Percentiles rank a stretch among this genome's conserved stretches.
phyloP scores from a whole-genome alignment of 2,113 vertebrate genomes.

The Mystacornis crossleyi region DNA sequence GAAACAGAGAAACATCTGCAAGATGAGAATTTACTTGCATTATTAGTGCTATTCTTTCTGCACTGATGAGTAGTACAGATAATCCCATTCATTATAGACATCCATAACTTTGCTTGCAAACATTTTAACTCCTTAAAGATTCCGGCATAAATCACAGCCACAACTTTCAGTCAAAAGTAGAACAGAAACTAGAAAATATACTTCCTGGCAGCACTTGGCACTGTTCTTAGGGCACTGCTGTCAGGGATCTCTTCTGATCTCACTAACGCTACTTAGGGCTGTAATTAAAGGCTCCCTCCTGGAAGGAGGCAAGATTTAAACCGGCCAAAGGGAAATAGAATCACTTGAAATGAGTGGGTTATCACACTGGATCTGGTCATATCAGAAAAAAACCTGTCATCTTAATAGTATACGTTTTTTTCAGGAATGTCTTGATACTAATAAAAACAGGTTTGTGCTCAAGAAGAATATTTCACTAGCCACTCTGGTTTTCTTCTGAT shows the following conservation, averaged over 20 bases:
- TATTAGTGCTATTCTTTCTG: slow-evolving; percentile 49
- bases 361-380: not conserved
- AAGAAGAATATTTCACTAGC: not conserved
- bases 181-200: not conserved
- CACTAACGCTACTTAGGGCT: not conserved
- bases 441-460: not conserved
- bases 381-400: not conserved
- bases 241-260: not conserved
- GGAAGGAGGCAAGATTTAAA: not conserved
- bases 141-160: not conserved
- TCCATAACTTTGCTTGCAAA: not conserved
- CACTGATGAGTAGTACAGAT: slow-evolving; percentile 34
- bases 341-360: not conserved
- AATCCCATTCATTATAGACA: not conserved
- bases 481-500: not conserved
- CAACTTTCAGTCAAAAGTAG: not conserved
- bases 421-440: not conserved
- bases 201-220: not conserved
- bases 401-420: not conserved
- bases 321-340: not conserved
- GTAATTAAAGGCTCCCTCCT: not conserved
- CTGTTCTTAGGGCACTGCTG: not conserved
- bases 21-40: slow-evolving; percentile 40
- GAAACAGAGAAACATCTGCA: slow-evolving; percentile 56
- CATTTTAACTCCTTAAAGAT: not conserved